A percentile compares a stretch with the other conserved stretches of the same genome.
These are phyloP conservation scores for Dicyrtoma fusca DNA, from an alignment of 2,888 invertebrate genomes.

Conservation along the genomic window DNA sequence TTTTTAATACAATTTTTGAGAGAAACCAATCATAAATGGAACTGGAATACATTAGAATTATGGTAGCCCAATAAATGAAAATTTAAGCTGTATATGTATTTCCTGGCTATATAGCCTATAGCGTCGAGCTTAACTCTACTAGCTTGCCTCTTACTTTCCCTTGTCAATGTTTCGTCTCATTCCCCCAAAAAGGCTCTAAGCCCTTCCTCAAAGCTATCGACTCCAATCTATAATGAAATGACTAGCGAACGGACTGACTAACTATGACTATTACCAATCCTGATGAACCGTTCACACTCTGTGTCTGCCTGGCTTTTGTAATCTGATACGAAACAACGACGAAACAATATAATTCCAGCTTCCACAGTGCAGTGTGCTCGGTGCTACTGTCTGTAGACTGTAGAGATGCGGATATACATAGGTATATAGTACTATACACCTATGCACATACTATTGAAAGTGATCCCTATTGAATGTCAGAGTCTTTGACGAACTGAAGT, in stretches of 20 bases:
- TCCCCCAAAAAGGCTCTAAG: background rate
- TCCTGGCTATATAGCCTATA: too few relatives aligned
- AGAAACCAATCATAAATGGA: too few relatives aligned
- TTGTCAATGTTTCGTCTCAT: background rate
- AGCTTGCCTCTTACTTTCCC: background rate
- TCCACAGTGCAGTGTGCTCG: too few relatives aligned
- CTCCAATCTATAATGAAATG: slow-evolving; percentile 19
- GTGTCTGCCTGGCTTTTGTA: slow-evolving; percentile 12
- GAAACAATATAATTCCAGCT: slow-evolving; percentile 2
- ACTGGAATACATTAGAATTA: too few relatives aligned
- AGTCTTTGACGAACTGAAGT: background rate
- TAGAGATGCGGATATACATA: too few relatives aligned
- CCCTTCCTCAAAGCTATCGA: background rate
- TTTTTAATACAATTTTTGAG: too few relatives aligned
- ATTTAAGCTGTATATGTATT: too few relatives aligned
- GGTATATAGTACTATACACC: background rate
- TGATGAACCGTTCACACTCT: slow-evolving; percentile 19
- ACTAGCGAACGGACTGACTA: slow-evolving; percentile 32
- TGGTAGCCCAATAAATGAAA: too few relatives aligned
- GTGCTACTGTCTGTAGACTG: too few relatives aligned
- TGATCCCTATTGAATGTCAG: slow-evolving; percentile 18
- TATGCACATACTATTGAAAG: slow-evolving; percentile 5
- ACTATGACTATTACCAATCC: slow-evolving; percentile 6
- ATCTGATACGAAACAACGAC: slow-evolving; percentile 32
- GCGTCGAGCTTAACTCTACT: too few relatives aligned